Evolutionary conservation across 37 sponge, comb jelly and placozoan genomes (phyloP).

Genomic region (Chondrilla cf. caribensis): DNA sequence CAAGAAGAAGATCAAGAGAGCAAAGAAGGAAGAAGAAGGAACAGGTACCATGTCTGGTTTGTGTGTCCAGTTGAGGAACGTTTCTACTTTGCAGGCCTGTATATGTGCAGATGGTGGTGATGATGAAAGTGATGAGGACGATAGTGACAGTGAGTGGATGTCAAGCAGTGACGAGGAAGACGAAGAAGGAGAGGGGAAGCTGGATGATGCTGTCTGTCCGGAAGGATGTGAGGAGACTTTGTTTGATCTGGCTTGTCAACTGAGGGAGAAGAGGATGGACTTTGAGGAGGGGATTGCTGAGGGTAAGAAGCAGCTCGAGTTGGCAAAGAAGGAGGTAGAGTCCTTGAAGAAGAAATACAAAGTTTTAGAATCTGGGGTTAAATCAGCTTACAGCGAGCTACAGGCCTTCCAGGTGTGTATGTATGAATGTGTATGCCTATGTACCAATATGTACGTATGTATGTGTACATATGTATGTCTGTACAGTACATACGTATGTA

Average conservation of each 20-base stretch:
- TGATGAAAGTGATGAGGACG: constrained; percentile 58
- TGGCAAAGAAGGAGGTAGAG: constrained; percentile 81
- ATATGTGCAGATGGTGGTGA: constrained; percentile 31
- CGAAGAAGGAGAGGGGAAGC: constrained; percentile 47
- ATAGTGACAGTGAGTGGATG: constrained; percentile 52
- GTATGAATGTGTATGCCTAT: not conserved
- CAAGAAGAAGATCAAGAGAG: constrained; percentile 96
- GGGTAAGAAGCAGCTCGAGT: constrained; percentile 80
- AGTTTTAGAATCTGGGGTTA: constrained; percentile 84
- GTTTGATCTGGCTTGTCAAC: constrained; percentile 65
- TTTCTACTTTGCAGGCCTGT: not conserved
- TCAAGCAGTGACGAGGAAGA: constrained; percentile 52
- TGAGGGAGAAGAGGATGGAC: constrained; percentile 86
- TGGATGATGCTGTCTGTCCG: constrained; percentile 94
- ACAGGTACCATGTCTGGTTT: constrained; percentile 30
- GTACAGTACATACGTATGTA: not conserved
- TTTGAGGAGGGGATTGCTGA: constrained; percentile 83
- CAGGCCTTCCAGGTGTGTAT: constrained; percentile 59
- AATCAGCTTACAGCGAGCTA: constrained; percentile 82
- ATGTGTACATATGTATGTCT: not conserved
- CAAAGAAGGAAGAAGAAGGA: constrained; percentile 47
- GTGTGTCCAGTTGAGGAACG: not conserved
- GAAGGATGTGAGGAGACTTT: constrained; percentile 85
- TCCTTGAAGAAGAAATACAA: constrained; percentile 87
- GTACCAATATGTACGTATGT: not conserved